A percentile compares a stretch with the other conserved stretches of the same genome.
phyloP scores from a whole-genome alignment of 2,888 invertebrate genomes.

The Acleris cristana region DNA sequence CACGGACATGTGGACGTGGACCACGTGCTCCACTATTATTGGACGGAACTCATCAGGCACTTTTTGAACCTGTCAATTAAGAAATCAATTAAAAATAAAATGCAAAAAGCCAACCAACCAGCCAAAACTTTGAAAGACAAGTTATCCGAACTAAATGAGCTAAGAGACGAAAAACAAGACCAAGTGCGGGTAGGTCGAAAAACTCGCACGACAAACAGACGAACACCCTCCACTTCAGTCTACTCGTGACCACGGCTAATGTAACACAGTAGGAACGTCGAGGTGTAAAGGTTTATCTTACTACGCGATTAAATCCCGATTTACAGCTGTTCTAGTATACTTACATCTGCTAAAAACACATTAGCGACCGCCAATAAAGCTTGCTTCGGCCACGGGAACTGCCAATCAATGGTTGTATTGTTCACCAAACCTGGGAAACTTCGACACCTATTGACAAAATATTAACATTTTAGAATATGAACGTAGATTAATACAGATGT shows the following conservation, averaged over 20 bases:
- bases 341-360: constrained; percentile 90
- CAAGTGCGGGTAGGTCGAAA: no score
- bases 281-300: no score
- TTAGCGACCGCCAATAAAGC: constrained; percentile 94
- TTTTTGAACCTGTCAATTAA: constrained; percentile 80
- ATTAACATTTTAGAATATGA: not conserved
- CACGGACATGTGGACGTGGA: constrained; percentile 92
- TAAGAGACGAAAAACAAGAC: not conserved
- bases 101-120: constrained; percentile 31
- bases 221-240: no score
- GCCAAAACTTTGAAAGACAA: no score
- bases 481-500: no score
- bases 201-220: no score
- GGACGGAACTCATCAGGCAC: constrained; percentile 87
- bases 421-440: constrained; percentile 97
- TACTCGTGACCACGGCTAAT: no score
- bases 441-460: constrained; percentile 83
- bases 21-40: constrained; percentile 91
- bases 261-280: no score
- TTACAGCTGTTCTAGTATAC: constrained; percentile 47
- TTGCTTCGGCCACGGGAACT: constrained; percentile 96
- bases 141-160: no score
- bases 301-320: no score
- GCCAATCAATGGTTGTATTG: constrained; percentile 96
- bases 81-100: not conserved